Conservation (phyloP, 2,797 vertebrate genomes). For the Alcedo quadribrachys region DNA sequence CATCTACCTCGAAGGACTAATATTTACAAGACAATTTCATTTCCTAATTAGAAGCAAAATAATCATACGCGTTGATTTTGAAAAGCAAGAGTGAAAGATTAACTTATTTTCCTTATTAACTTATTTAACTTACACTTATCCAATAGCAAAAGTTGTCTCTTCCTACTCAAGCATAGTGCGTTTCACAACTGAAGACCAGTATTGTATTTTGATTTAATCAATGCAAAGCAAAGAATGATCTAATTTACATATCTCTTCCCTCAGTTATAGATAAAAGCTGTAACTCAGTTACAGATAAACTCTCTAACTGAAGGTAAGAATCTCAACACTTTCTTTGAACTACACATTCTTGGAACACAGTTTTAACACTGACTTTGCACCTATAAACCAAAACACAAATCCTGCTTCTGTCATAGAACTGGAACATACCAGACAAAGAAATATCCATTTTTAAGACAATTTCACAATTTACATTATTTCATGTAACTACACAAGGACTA, state of each 20-base stretch:
- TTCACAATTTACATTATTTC: not conserved
- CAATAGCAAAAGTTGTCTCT: not conserved
- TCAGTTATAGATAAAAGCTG: not conserved
- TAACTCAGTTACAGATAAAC: not conserved
- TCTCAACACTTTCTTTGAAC: not conserved
- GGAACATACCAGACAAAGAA: not conserved
- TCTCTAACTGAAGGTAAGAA: not conserved
- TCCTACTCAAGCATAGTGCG: not conserved
- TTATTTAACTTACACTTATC: not conserved
- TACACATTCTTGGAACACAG: not conserved
- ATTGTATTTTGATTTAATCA: constrained; percentile 5
- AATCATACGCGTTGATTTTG: not conserved
- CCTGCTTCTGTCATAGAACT: not conserved
- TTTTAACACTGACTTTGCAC: not conserved
- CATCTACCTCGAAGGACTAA: not conserved
- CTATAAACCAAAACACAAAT: not conserved
- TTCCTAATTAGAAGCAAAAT: not conserved
- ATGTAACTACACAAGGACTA: not conserved
- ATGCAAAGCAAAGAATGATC: not conserved
- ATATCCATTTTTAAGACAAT: not conserved
- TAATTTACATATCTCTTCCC: not conserved
- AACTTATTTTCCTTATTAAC: not conserved
- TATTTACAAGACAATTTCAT: not conserved
- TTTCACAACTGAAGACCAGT: not conserved
- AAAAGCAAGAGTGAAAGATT: not conserved